Base-by-base conservation (phyloP, 2,113 vertebrate genomes). In the Gallinago paraguaiae region DNA sequence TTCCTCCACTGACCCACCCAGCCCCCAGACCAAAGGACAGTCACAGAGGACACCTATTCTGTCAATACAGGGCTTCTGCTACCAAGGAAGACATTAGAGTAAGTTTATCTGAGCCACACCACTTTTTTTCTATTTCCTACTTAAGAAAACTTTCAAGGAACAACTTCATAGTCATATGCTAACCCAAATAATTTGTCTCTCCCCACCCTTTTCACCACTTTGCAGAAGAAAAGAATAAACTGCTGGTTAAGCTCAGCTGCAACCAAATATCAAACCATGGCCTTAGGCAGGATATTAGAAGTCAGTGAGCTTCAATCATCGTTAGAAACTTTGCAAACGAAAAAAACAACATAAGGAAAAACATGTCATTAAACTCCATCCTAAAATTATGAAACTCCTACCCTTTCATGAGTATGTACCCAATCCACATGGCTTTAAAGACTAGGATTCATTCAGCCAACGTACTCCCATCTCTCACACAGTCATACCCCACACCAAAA, bases 381-480 rank as follows among this genome's bases (percentile, higher is more conserved):
- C 65, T 61, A 72, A 76, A 92, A 60, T 77, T 70, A 85, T 10
- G 23, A 39, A 76, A 69, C 4, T 69, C 8, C 57, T 17, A 67
- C 11, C 11, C 5, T 91, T 72, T 59, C 50, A 68, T 20, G 18
- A 74, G 82, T 57, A 72, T 27, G 25, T 51, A 65, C n/a, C 25
- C 57, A 19, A 11, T 35, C 24, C 13, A 17, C 15, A 24, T 39
- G 11, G 25, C 67, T 70, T 39, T 30, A 65, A 87, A 71, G 12
- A 75, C 4, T 0, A 0, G 16, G 10, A 16, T 57, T 78, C 33
- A 69, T 64, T 70, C 37, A 59, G 20, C 13, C 23, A 59, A 43
- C 0, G 4, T 9, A 84, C 22, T 64, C 30, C 11, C 11, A 22
- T 33, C 85, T 68, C 61, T 59, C 37, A 17, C 27, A 31, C 27